Conservation (phyloP, 2,113 vertebrate species). For the Ictidomys tridecemlineatus region DNA sequence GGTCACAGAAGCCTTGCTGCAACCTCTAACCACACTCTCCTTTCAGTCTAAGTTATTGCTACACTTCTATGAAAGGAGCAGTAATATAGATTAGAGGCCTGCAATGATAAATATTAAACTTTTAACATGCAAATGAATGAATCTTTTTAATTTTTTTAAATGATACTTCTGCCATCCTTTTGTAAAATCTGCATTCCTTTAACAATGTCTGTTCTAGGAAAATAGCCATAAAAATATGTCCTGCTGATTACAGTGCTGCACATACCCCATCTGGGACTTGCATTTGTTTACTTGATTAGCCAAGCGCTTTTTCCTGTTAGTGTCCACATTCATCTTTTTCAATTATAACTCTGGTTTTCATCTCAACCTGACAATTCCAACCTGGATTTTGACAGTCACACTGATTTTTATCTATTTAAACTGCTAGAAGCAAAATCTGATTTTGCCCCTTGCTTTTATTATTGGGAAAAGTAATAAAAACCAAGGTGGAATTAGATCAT, state of each 20-base stretch:
- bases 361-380: slow-evolving; percentile 2
- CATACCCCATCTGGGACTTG: background rate
- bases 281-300: slow-evolving; percentile 49
- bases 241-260: background rate
- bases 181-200: slow-evolving; percentile 35
- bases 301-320: slow-evolving; percentile 39
- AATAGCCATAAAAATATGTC: slow-evolving; percentile 41
- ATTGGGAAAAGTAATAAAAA: slow-evolving; percentile 71
- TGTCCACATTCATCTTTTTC: slow-evolving; percentile 55
- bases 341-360: slow-evolving; percentile 62
- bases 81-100: background rate
- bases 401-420: slow-evolving; percentile 67
- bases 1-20: background rate
- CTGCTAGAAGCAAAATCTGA: slow-evolving; percentile 66
- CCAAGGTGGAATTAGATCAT: slow-evolving; percentile 60
- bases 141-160: background rate
- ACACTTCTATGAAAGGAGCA: background rate
- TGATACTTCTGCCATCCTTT: background rate
- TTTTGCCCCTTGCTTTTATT: slow-evolving; percentile 74
- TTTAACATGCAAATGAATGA: slow-evolving; percentile 7
- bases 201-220: slow-evolving; percentile 18
- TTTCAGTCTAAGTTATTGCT: background rate
- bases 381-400: slow-evolving; percentile 56
- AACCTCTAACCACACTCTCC: background rate
- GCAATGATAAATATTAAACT: background rate